Conservation (phyloP, 2,888 invertebrate genomes). For the Linyphia triangularis region DNA sequence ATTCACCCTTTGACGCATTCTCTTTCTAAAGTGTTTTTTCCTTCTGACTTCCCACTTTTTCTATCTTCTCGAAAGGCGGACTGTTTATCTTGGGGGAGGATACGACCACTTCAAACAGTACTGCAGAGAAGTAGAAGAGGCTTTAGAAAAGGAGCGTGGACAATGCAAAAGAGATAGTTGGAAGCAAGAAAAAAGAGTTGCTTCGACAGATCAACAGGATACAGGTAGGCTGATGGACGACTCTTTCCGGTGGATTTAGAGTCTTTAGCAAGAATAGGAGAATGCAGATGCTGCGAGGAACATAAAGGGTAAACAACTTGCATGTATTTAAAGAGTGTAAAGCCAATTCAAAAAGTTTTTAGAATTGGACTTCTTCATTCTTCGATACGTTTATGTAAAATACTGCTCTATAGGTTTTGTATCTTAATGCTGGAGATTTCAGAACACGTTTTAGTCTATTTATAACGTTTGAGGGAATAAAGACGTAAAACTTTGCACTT, state of each 20-base stretch:
- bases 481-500: no score
- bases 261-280: not conserved
- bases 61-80: conserved; percentile 19
- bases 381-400: not conserved
- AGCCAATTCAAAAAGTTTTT: not conserved
- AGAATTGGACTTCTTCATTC: no score
- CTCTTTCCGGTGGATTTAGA: not conserved
- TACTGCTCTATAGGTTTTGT: not conserved
- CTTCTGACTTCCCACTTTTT: not conserved
- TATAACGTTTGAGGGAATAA: no score
- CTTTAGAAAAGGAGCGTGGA: conserved; percentile 9
- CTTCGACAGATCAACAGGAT: conserved; percentile 41
- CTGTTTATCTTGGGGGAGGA: conserved; percentile 36
- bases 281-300: conserved; percentile 29
- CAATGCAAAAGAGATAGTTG: conserved; percentile 45
- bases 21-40: conserved; percentile 18
- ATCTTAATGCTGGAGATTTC: not conserved
- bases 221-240: conserved; percentile 8
- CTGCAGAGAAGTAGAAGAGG: conserved; percentile 5
- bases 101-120: conserved; percentile 23
- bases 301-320: conserved; percentile 40
- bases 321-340: not conserved
- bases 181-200: not conserved
- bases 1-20: conserved; percentile 11
- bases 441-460: no score